Evolutionary conservation across 2,113 vertebrate species (phyloP).

Genomic region (Ceyx melanurus): DNA sequence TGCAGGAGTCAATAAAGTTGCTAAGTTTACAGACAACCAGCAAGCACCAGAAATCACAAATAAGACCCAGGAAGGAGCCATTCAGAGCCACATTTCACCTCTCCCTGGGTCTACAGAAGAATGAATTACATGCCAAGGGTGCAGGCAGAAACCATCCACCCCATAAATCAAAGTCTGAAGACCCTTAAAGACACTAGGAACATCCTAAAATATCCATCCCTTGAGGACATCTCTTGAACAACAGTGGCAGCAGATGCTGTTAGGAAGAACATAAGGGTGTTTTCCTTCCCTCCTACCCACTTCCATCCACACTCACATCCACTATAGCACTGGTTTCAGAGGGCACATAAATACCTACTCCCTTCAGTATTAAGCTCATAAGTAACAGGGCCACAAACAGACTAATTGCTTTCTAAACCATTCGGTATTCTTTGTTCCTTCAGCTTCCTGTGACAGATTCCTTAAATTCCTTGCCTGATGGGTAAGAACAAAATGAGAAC

Average conservation of each 20-base stretch:
- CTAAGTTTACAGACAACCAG: neutral
- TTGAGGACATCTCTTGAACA: fast-evolving
- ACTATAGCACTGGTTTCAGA: neutral
- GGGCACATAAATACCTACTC: too few relatives aligned
- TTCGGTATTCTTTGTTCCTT: neutral
- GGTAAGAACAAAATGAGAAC: neutral
- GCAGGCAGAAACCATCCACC: neutral
- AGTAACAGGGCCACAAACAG: neutral
- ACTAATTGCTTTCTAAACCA: neutral
- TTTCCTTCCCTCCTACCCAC: neutral
- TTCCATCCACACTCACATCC: neutral
- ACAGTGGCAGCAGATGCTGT: neutral
- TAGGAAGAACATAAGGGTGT: fast-evolving
- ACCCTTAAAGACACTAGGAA: fast-evolving
- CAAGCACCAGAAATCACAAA: neutral
- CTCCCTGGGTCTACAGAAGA: neutral
- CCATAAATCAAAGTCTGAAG: neutral
- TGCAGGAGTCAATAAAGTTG: neutral
- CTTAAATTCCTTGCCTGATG: neutral
- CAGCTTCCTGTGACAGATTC: neutral
- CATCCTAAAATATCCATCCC: neutral
- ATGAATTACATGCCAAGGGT: neutral
- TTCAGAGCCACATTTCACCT: neutral
- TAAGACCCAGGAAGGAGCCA: neutral
- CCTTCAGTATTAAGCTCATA: neutral